These are phyloP conservation scores for Galerucella pusilla DNA, from an alignment of 2,888 invertebrate genomes.

Conservation along the genomic window DNA sequence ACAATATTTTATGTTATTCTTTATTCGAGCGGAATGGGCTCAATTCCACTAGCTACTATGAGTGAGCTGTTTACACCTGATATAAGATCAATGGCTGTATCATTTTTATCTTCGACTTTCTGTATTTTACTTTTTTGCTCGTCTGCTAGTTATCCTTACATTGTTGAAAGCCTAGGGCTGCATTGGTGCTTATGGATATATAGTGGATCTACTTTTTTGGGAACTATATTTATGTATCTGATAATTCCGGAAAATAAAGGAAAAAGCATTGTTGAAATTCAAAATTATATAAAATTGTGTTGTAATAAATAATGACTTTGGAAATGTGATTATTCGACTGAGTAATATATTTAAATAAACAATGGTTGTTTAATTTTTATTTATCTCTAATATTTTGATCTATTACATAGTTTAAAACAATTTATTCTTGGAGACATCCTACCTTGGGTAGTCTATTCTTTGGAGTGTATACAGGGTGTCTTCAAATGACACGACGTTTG, in stretches of 20 bases:
- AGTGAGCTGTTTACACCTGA: slow-evolving; percentile 83
- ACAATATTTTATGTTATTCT: slow-evolving; percentile 77
- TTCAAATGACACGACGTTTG: too few species aligned
- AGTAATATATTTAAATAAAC: too few species aligned
- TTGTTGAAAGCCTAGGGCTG: slow-evolving; percentile 15
- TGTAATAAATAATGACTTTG: too few species aligned
- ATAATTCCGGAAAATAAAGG: slow-evolving; percentile 12
- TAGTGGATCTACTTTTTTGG: neutral
- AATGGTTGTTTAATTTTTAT: too few species aligned
- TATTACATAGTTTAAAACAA: too few species aligned
- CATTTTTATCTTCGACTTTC: slow-evolving; percentile 32
- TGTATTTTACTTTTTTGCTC: slow-evolving; percentile 16
- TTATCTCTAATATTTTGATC: too few species aligned
- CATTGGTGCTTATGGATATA: slow-evolving; percentile 22
- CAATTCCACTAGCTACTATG: slow-evolving; percentile 82
- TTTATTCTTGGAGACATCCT: too few species aligned
- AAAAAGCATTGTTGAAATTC: neutral
- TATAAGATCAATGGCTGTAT: slow-evolving; percentile 73
- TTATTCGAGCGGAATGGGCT: slow-evolving; percentile 77
- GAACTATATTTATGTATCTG: neutral
- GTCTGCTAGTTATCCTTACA: slow-evolving; percentile 24
- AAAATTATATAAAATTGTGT: neutral
- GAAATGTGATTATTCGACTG: too few species aligned
- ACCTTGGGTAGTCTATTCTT: too few species aligned
- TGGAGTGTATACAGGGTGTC: too few species aligned